Conservation (phyloP, 1,140 invertebrate species). For the Propsilocerus akamusi region DNA sequence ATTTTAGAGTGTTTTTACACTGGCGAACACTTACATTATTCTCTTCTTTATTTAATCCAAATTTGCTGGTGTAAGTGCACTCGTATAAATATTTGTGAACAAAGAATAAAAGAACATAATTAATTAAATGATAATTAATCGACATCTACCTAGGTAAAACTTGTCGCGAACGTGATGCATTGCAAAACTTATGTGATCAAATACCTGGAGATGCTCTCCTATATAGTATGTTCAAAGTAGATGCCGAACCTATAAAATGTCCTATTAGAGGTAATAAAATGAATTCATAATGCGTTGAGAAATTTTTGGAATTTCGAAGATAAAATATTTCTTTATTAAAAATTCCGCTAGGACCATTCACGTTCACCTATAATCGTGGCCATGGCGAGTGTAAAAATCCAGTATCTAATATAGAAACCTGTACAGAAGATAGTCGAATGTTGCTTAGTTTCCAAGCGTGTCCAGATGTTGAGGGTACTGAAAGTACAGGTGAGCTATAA, state of each 20-base stretch:
- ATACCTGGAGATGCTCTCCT: constrained; percentile 75
- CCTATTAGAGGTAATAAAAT: constrained; percentile 55
- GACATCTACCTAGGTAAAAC: no score
- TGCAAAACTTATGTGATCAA: constrained; percentile 59
- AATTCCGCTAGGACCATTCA: constrained; percentile 29
- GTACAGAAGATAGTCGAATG: constrained; percentile 59
- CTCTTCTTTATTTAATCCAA: no score
- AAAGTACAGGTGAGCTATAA: constrained; percentile 36
- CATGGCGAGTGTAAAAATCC: constrained; percentile 56
- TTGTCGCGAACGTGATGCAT: constrained; percentile 51
- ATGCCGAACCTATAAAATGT: constrained; percentile 59
- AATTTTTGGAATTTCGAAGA: no score
- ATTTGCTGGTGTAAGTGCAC: no score
- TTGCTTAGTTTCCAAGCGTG: constrained; percentile 70
- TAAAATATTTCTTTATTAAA: no score
- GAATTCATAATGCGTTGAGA: no score
- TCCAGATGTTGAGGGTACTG: constrained; percentile 54
- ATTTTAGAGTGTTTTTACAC: no score
- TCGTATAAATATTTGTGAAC: no score
- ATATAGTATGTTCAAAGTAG: constrained; percentile 73
- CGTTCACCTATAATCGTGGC: constrained; percentile 47
- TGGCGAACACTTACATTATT: no score
- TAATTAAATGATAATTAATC: no score
- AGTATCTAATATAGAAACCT: constrained; percentile 57
- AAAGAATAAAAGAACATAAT: no score